Percentiles rank a stretch among this genome's conserved stretches.
Conservation (phyloP, 1,140 invertebrate genomes). For the Eriocheir sinensis region DNA sequence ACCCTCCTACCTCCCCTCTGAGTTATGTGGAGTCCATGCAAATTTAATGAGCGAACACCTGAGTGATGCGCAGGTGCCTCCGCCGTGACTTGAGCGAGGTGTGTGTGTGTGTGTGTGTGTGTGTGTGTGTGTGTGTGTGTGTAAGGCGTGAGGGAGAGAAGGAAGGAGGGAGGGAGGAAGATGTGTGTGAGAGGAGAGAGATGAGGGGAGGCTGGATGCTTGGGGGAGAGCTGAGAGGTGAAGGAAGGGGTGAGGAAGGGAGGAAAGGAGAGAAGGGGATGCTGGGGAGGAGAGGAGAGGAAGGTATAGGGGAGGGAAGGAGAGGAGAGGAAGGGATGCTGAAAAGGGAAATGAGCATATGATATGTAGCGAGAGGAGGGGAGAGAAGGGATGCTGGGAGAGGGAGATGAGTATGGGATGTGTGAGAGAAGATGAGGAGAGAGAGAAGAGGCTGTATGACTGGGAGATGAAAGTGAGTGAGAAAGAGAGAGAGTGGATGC, state of each 20-base stretch:
- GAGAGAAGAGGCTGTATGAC: background rate
- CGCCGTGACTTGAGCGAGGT: background rate
- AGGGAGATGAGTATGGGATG: background rate
- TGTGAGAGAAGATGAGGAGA: background rate
- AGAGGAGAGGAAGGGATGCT: background rate
- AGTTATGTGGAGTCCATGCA: constrained; percentile 38
- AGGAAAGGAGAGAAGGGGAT: background rate
- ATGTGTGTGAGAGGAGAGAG: no score
- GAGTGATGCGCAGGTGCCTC: constrained; percentile 14
- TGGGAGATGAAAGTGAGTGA: background rate
- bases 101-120: background rate
- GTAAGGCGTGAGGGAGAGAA: background rate
- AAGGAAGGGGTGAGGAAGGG: background rate
- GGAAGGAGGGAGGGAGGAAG: no score
- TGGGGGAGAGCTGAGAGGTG: background rate
- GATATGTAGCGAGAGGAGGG: background rate
- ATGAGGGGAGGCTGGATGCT: background rate
- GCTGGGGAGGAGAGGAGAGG: background rate
- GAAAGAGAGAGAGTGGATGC: background rate
- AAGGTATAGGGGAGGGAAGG: background rate
- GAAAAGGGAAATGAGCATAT: background rate
- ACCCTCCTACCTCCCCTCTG: background rate
- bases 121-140: background rate
- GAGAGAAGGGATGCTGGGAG: background rate
- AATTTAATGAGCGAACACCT: constrained; percentile 49